phyloP scores from a whole-genome alignment of 1,140 invertebrate genomes.

The Adoxophyes honmai region DNA sequence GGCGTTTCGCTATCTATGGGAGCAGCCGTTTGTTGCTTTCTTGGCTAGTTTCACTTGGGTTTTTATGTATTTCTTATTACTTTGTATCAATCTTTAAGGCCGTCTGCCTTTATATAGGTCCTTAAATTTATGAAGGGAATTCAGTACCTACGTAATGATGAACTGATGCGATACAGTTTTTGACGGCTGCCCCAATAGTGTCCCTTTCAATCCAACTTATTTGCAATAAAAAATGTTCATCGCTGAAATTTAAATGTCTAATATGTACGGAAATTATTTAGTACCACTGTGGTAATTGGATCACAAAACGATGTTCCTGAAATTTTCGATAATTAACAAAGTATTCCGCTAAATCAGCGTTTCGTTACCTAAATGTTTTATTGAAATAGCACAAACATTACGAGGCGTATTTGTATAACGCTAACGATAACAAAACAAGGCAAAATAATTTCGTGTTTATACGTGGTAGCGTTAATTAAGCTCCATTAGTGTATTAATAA shows the following conservation, averaged over 20 bases:
- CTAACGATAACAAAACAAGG: slow-evolving; percentile 10
- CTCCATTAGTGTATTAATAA: neutral
- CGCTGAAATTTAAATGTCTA: too few species aligned
- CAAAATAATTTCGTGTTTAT: slow-evolving; percentile 4
- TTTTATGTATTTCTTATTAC: neutral
- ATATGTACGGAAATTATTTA: too few species aligned
- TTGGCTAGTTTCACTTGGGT: neutral
- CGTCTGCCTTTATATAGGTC: too few species aligned
- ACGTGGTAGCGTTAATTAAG: slow-evolving; percentile 8
- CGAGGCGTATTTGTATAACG: slow-evolving; percentile 6
- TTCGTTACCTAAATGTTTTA: neutral
- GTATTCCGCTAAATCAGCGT: slow-evolving; percentile 1
- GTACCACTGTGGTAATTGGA: too few species aligned
- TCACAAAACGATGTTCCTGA: neutral
- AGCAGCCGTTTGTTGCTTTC: neutral
- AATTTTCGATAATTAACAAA: neutral
- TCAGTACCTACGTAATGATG: too few species aligned
- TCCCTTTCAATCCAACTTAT: too few species aligned
- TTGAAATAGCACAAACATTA: slow-evolving; percentile 4
- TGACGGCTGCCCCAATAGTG: too few species aligned
- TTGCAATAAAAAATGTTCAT: too few species aligned
- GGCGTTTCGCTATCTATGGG: slow-evolving; percentile 8
- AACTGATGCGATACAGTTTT: too few species aligned
- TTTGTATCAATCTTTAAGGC: too few species aligned
- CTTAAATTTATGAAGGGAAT: too few species aligned